Conservation (phyloP, 2,888 invertebrate genomes). For the Acrocera orbiculus region DNA sequence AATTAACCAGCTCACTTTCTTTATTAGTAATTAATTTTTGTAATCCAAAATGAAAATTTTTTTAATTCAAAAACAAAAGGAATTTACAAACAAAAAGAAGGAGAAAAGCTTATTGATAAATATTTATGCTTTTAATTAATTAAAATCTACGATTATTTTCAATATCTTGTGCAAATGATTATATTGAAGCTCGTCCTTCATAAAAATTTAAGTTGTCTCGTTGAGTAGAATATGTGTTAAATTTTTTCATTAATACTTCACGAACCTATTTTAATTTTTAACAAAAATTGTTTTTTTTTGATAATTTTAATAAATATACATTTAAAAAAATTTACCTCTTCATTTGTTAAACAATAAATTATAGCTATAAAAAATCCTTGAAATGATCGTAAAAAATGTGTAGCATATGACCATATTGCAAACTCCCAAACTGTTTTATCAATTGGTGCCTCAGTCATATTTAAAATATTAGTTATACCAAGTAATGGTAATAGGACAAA, state of each 20-base stretch:
- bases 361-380: conserved; percentile 68
- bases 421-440: conserved; percentile 51
- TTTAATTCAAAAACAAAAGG: no score
- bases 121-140: no score
- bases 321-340: conserved; percentile 44
- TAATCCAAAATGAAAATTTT: no score
- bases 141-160: no score
- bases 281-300: conserved; percentile 1
- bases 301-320: neutral
- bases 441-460: conserved; percentile 51
- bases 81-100: no score
- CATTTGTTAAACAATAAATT: conserved; percentile 68
- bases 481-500: conserved; percentile 60
- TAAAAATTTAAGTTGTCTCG: no score
- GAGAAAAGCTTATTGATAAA: no score
- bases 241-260: conserved; percentile 31
- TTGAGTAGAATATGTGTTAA: no score
- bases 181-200: no score
- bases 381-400: conserved; percentile 66
- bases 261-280: conserved; percentile 25
- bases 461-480: conserved; percentile 61
- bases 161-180: no score
- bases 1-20: no score
- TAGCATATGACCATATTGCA: conserved; percentile 59
- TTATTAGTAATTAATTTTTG: no score